A percentile compares a stretch with the other conserved stretches of the same genome.
phyloP scores from a whole-genome alignment of 2,797 vertebrate genomes.

The Carcharodon carcharias region DNA sequence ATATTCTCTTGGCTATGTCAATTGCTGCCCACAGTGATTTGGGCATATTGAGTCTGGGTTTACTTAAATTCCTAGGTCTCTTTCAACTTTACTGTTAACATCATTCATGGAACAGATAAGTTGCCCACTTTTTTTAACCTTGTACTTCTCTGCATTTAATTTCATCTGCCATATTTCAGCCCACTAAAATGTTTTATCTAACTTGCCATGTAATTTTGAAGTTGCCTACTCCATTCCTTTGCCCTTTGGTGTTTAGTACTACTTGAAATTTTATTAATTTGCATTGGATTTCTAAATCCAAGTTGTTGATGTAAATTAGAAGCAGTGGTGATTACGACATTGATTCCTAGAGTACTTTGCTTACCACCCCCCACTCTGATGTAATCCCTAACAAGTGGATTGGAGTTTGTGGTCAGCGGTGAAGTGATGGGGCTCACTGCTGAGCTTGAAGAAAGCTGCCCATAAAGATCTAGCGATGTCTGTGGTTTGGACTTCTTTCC shows the following conservation, averaged over 20 bases:
- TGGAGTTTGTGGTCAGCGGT: too few relatives aligned
- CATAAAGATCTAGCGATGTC: too few relatives aligned
- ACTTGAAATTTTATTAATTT: background rate
- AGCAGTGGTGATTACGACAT: background rate
- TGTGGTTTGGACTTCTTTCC: too few relatives aligned
- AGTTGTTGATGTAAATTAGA: background rate
- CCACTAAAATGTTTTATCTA: background rate
- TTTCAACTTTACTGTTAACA: background rate
- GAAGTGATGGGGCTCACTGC: too few relatives aligned
- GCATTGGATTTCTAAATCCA: background rate
- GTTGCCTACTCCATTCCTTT: background rate
- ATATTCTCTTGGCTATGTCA: background rate
- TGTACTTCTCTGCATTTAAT: background rate
- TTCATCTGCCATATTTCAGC: background rate
- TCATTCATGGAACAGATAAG: background rate
- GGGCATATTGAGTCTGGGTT: background rate
- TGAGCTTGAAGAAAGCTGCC: too few relatives aligned
- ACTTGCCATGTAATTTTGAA: background rate
- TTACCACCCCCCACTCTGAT: background rate
- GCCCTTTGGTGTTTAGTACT: background rate
- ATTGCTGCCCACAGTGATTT: background rate
- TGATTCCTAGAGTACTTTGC: background rate
- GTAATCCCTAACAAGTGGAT: background rate
- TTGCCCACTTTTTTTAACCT: background rate
- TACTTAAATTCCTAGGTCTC: background rate